Conservation (phyloP, 2,888 invertebrate species). For the Megaustenia siamemsis region DNA sequence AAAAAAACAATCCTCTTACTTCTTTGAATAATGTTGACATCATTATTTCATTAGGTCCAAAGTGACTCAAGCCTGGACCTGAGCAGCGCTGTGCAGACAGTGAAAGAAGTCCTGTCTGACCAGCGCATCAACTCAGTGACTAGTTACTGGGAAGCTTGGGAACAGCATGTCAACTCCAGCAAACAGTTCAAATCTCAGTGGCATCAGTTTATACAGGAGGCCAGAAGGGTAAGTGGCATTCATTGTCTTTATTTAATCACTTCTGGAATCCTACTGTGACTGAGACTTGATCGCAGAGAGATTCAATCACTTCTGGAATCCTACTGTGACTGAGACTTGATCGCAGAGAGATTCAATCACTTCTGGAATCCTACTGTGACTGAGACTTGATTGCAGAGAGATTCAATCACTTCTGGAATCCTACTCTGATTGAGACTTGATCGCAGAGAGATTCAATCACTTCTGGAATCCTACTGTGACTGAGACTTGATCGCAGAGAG, state of each 20-base stretch:
- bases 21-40: background rate
- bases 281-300: background rate
- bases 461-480: too few relatives aligned
- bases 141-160: conserved; percentile 87
- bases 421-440: too few relatives aligned
- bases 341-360: too few relatives aligned
- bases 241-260: background rate
- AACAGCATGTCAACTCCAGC: conserved; percentile 83
- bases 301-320: too few relatives aligned
- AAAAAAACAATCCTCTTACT: background rate
- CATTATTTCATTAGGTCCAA: conserved; percentile 68
- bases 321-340: too few relatives aligned
- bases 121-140: conserved; percentile 81
- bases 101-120: conserved; percentile 75
- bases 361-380: too few relatives aligned
- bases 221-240: conserved; percentile 83
- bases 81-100: conserved; percentile 71
- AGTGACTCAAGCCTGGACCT: conserved; percentile 77
- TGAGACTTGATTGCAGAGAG: too few relatives aligned
- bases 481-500: too few relatives aligned
- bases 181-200: conserved; percentile 82
- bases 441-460: too few relatives aligned
- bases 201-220: conserved; percentile 84
- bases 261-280: background rate
- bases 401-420: too few relatives aligned